These are phyloP conservation scores for Temnothorax curvispinosus DNA, from an alignment of 1,140 invertebrate genomes.

Conservation along the genomic window DNA sequence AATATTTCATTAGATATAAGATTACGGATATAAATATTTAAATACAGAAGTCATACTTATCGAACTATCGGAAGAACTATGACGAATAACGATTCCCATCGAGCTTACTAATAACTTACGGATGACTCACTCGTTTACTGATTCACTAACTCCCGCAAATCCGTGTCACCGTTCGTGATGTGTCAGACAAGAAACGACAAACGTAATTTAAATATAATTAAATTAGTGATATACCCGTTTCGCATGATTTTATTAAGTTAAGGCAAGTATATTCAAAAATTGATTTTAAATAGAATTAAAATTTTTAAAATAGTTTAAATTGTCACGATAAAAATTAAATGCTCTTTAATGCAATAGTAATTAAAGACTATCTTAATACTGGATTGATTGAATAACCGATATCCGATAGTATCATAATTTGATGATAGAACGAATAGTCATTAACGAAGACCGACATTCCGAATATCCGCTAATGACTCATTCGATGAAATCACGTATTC, in stretches of 20 bases:
- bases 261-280: background rate
- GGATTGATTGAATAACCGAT: background rate
- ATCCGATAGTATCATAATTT: constrained; percentile 24
- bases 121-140: constrained; percentile 47
- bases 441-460: constrained; percentile 12
- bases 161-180: background rate
- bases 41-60: background rate
- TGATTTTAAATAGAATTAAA: background rate
- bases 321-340: background rate
- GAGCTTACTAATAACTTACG: background rate
- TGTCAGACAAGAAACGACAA: background rate
- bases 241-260: constrained; percentile 1
- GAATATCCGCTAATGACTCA: constrained; percentile 52
- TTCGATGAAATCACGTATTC: constrained; percentile 40
- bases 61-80: background rate
- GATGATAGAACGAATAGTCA: constrained; percentile 17
- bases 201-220: constrained; percentile 13
- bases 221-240: background rate
- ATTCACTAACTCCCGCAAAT: constrained; percentile 33
- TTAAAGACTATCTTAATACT: background rate
- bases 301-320: background rate
- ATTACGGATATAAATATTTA: background rate
- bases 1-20: background rate
- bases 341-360: background rate
- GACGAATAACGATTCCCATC: constrained; percentile 28